Conservation (phyloP, 1,140 invertebrate species). For the Macrosteles quadrilineatus region DNA sequence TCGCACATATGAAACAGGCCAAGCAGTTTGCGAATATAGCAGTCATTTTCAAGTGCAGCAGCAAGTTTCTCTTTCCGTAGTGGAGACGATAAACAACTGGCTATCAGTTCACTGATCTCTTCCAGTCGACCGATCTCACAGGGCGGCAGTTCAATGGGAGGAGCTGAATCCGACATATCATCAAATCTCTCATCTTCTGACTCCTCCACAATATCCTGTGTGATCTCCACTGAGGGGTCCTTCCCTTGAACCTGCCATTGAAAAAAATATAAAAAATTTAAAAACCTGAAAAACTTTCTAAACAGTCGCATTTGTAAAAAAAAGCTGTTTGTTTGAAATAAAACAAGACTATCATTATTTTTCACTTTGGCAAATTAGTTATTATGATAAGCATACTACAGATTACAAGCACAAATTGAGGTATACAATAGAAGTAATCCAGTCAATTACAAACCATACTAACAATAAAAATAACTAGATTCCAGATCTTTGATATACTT, state of each 20-base stretch:
- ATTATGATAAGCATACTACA: too few species aligned
- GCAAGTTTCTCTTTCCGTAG: slow-evolving; percentile 94
- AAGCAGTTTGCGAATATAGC: slow-evolving; percentile 94
- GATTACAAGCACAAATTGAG: too few species aligned
- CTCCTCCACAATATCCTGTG: slow-evolving; percentile 96
- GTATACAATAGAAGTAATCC: too few species aligned
- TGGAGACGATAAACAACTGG: slow-evolving; percentile 77
- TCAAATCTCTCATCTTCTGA: slow-evolving; percentile 97
- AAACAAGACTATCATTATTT: too few species aligned
- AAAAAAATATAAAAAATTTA: too few species aligned
- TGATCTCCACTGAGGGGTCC: slow-evolving; percentile 96
- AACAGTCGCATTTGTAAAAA: too few species aligned
- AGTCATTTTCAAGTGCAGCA: slow-evolving; percentile 89
- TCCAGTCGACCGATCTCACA: slow-evolving; percentile 91
- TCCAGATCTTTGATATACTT: too few species aligned
- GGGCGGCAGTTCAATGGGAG: slow-evolving; percentile 89
- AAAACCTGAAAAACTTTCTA: too few species aligned
- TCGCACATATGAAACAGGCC: slow-evolving; percentile 97
- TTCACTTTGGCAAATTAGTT: too few species aligned
- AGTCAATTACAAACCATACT: too few species aligned
- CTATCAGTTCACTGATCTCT: slow-evolving; percentile 91
- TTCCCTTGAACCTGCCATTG: slow-evolving; percentile 89
- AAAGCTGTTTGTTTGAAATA: too few species aligned
- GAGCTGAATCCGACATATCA: slow-evolving; percentile 90
- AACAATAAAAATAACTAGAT: too few species aligned